Conservation (phyloP, 2,888 invertebrate genomes). For the Perizoma flavofasciatum region DNA sequence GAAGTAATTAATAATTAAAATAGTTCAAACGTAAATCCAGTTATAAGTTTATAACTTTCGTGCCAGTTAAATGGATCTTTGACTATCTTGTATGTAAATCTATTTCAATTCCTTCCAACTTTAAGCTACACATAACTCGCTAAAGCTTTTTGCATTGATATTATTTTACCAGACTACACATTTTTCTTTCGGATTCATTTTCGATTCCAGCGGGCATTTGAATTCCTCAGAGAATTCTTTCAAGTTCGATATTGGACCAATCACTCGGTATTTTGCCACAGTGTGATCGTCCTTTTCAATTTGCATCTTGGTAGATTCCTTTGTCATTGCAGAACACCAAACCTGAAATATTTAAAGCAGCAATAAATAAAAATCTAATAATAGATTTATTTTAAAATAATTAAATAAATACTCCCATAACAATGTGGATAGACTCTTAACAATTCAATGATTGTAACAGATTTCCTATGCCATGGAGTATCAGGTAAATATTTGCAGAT, state of each 20-base stretch:
- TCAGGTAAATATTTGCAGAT: too few relatives aligned
- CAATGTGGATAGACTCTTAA: too few relatives aligned
- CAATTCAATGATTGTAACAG: too few relatives aligned
- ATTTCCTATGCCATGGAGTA: too few relatives aligned
- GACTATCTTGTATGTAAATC: conserved; percentile 17
- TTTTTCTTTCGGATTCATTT: conserved; percentile 93
- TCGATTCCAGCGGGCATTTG: conserved; percentile 87
- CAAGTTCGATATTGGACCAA: conserved; percentile 93
- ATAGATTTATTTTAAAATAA: too few relatives aligned
- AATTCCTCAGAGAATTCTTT: conserved; percentile 92
- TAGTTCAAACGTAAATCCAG: background rate
- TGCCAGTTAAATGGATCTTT: background rate
- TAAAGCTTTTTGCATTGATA: conserved; percentile 22
- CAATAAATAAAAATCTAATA: background rate
- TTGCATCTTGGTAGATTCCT: conserved; percentile 92
- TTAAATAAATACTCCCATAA: too few relatives aligned
- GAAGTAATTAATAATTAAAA: background rate
- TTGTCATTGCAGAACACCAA: conserved; percentile 95
- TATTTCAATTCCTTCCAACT: conserved; percentile 19
- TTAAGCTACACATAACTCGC: conserved; percentile 17
- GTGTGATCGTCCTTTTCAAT: conserved; percentile 97
- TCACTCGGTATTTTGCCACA: conserved; percentile 93
- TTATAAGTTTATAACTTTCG: background rate
- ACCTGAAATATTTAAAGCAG: conserved; percentile 79
- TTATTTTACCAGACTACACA: conserved; percentile 93